phyloP scores from a whole-genome alignment of 2,888 invertebrate genomes.

The Scaptomyza reducta region DNA sequence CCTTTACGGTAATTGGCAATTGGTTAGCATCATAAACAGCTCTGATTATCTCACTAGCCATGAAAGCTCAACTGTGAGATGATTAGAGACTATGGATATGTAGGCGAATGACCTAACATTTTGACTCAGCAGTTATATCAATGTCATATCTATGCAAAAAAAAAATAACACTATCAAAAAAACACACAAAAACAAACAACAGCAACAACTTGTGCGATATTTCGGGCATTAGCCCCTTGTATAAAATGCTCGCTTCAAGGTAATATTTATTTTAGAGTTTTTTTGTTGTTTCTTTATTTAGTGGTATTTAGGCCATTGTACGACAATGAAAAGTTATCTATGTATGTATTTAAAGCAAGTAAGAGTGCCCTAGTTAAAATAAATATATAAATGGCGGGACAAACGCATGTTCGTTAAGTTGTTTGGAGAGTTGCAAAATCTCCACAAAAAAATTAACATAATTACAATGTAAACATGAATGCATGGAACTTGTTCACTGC shows the following conservation, averaged over 20 bases:
- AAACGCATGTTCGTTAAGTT: neutral
- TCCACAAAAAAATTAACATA: neutral
- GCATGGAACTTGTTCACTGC: neutral
- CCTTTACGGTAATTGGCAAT: slow-evolving; percentile 10
- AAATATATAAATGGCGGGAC: neutral
- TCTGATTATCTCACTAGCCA: too few relatives aligned
- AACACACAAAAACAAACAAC: slow-evolving; percentile 7
- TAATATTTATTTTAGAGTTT: slow-evolving; percentile 48
- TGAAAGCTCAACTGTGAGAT: slow-evolving; percentile 14
- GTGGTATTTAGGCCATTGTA: slow-evolving; percentile 49
- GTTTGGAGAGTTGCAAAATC: neutral
- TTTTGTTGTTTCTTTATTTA: slow-evolving; percentile 12
- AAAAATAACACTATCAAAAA: slow-evolving; percentile 16
- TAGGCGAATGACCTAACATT: slow-evolving; percentile 67
- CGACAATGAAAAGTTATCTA: slow-evolving; percentile 43
- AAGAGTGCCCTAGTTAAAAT: slow-evolving; percentile 20
- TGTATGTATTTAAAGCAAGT: slow-evolving; percentile 13
- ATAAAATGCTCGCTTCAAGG: slow-evolving; percentile 54
- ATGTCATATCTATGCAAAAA: slow-evolving; percentile 60
- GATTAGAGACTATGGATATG: slow-evolving; percentile 3
- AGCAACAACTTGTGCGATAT: slow-evolving; percentile 35
- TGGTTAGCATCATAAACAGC: slow-evolving; percentile 9
- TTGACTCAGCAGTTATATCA: slow-evolving; percentile 73
- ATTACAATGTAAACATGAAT: too few relatives aligned
- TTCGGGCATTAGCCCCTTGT: slow-evolving; percentile 57